Conservation (phyloP, 2,888 invertebrate species). For the Theodoxus fluviatilis region DNA sequence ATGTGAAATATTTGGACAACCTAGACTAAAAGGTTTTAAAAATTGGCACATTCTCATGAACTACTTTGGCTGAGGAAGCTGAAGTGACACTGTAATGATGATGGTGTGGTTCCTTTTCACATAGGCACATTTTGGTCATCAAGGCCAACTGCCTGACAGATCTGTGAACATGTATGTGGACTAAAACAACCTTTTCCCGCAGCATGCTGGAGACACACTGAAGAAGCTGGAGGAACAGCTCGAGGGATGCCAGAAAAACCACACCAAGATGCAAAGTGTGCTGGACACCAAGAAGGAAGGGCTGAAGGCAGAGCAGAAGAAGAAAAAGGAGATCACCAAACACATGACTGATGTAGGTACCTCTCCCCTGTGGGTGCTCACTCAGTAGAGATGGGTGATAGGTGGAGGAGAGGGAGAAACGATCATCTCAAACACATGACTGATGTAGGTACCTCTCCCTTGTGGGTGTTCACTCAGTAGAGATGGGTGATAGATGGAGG, state of each 20-base stretch:
- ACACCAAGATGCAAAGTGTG: constrained; percentile 74
- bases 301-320: constrained; percentile 75
- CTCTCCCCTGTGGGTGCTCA: not conserved
- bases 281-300: constrained; percentile 74
- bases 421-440: constrained; percentile 74
- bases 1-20: too few species aligned
- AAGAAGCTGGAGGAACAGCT: constrained; percentile 73
- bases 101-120: too few species aligned
- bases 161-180: not conserved
- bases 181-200: not conserved
- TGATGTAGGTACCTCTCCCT: constrained; percentile 68
- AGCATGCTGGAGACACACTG: constrained; percentile 76
- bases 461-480: constrained; percentile 63
- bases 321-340: constrained; percentile 74
- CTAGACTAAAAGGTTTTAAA: too few species aligned
- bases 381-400: constrained; percentile 73
- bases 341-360: constrained; percentile 72
- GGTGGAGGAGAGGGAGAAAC: constrained; percentile 74
- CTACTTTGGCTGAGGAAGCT: too few species aligned
- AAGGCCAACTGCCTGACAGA: not conserved
- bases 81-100: too few species aligned
- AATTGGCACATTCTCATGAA: too few species aligned
- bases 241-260: constrained; percentile 73
- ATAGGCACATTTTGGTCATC: not conserved
- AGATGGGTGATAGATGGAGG: constrained; percentile 75